Evolutionary conservation across 2,113 vertebrate genomes (phyloP).

Genomic region (Nematolebias whitei): DNA sequence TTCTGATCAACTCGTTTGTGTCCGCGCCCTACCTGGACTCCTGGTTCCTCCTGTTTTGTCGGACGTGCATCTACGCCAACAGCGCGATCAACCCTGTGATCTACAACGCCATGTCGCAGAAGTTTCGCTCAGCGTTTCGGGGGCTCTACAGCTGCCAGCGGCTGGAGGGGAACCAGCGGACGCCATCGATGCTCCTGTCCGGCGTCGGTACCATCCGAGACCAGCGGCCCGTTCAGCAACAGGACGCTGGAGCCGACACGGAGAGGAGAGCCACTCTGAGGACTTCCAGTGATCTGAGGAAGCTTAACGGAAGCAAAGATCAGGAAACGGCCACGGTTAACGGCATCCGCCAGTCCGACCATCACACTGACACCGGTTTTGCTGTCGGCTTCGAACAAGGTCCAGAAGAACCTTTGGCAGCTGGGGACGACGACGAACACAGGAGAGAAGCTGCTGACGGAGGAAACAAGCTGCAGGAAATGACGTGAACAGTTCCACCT

Average conservation of each 20-base stretch:
- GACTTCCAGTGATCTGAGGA: not conserved
- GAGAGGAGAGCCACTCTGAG: conserved; percentile 9
- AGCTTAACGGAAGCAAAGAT: conserved; percentile 41
- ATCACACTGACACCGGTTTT: not conserved
- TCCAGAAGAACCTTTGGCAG: not conserved
- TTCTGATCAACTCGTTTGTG: conserved; percentile 83
- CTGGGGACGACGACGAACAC: conserved; percentile 9
- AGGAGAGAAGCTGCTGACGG: not conserved
- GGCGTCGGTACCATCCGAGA: conserved; percentile 59
- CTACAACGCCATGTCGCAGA: conserved; percentile 86
- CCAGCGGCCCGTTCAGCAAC: conserved; percentile 5
- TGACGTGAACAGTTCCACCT: not conserved
- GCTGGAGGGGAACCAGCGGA: conserved; percentile 44
- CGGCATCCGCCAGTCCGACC: conserved; percentile 1
- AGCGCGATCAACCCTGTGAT: conserved; percentile 84
- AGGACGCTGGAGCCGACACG: conserved; percentile 36
- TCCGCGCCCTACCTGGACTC: conserved; percentile 77
- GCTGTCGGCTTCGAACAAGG: no score
- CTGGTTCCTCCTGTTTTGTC: conserved; percentile 84
- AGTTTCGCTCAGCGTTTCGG: conserved; percentile 80
- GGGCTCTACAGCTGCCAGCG: conserved; percentile 76
- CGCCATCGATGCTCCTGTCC: conserved; percentile 52
- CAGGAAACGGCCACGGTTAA: conserved; percentile 10
- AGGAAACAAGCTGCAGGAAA: conserved; percentile 3
- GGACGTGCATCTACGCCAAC: conserved; percentile 82